Conservation (phyloP, 2,113 vertebrate species). For the Orthonyx spaldingii region DNA sequence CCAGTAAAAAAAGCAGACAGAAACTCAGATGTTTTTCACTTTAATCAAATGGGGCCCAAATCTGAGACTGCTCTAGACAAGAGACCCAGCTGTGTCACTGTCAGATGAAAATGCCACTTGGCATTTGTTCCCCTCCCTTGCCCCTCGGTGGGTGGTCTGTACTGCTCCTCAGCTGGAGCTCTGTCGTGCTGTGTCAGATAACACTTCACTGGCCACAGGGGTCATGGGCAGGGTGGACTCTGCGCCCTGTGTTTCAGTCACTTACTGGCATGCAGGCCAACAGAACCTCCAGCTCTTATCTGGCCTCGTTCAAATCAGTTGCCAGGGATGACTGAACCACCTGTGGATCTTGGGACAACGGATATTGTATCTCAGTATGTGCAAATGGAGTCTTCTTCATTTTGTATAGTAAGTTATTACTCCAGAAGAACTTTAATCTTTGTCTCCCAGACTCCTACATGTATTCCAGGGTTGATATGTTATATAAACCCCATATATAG, state of each 20-base stretch:
- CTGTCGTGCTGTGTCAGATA: not conserved
- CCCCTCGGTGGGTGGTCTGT: not conserved
- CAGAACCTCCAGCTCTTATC: not conserved
- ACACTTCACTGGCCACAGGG: not conserved
- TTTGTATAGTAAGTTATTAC: not conserved
- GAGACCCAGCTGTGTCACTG: not conserved
- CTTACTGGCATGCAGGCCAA: not conserved
- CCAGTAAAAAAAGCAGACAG: not conserved
- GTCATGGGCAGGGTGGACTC: fast-evolving
- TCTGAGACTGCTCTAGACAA: not conserved
- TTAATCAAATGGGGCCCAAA: not conserved
- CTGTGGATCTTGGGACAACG: not conserved
- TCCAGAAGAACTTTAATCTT: not conserved
- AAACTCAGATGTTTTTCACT: not conserved
- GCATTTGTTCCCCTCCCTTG: not conserved
- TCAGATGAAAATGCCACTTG: not conserved
- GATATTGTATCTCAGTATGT: not conserved
- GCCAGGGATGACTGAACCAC: not conserved
- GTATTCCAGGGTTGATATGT: not conserved
- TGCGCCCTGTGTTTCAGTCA: fast-evolving
- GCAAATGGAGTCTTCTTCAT: not conserved
- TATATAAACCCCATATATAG: not conserved
- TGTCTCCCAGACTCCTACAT: not conserved
- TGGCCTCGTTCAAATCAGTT: not conserved
- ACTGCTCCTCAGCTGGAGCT: not conserved